These are phyloP conservation scores for Druceiella hillmani DNA, from an alignment of 2,888 invertebrate species.

Conservation along the genomic window DNA sequence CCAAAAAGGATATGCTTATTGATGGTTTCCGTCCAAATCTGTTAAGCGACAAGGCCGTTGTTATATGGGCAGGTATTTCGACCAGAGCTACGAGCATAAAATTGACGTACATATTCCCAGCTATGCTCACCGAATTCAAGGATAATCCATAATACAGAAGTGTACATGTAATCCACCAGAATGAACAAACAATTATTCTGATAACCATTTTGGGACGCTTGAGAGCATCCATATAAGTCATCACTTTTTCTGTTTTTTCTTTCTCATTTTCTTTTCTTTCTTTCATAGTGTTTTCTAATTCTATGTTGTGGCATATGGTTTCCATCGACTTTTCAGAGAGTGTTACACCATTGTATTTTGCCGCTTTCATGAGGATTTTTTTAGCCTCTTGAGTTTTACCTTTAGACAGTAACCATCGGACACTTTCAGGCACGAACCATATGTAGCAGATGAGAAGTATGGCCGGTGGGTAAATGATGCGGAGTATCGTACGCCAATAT, in stretches of 20 bases:
- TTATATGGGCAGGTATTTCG: conserved; percentile 57
- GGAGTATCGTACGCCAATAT: conserved; percentile 64
- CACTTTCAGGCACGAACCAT: conserved; percentile 65
- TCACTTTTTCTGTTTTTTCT: not conserved
- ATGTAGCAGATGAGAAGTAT: conserved; percentile 61
- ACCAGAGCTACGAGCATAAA: conserved; percentile 53
- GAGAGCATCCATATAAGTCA: conserved; percentile 29
- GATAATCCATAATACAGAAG: conserved; percentile 65
- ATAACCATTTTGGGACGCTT: conserved; percentile 37
- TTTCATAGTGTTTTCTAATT: conserved; percentile 2
- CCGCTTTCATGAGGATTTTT: conserved; percentile 54
- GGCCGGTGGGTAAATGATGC: conserved; percentile 61
- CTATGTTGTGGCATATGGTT: conserved; percentile 29
- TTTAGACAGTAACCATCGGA: conserved; percentile 68
- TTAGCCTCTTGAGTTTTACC: conserved; percentile 53
- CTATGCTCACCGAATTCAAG: conserved; percentile 57
- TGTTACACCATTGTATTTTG: conserved; percentile 56
- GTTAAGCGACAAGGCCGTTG: conserved; percentile 51
- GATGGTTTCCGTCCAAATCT: conserved; percentile 48
- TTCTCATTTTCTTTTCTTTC: conserved; percentile 3
- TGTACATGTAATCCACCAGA: conserved; percentile 62
- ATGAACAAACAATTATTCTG: conserved; percentile 49
- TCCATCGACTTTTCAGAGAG: conserved; percentile 46
- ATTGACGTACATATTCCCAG: conserved; percentile 61
- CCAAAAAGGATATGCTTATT: conserved; percentile 42